Evolutionary conservation across 2,888 invertebrate genomes (phyloP).

Genomic region (Xylocampa areola): DNA sequence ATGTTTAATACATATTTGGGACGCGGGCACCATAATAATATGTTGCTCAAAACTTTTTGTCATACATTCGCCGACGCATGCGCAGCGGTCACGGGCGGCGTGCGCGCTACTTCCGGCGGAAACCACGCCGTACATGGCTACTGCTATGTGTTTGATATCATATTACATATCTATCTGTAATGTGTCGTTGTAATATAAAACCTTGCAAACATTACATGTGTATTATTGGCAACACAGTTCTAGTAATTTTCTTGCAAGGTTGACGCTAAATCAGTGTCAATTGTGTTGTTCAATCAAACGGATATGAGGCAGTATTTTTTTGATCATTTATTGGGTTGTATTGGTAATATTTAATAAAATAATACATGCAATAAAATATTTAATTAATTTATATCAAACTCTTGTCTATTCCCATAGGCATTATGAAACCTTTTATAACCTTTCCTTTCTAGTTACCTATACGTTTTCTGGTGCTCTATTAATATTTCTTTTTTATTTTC

Average conservation of each 20-base stretch:
- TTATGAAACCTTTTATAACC: too few species aligned
- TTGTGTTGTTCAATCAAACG: slow-evolving; percentile 65
- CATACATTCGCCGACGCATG: slow-evolving; percentile 63
- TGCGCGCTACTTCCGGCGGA: slow-evolving; percentile 87
- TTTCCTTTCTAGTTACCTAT: too few species aligned
- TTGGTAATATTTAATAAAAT: slow-evolving; percentile 66
- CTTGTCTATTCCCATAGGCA: too few species aligned
- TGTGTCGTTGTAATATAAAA: slow-evolving; percentile 66
- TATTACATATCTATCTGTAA: slow-evolving; percentile 64
- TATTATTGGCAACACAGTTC: slow-evolving; percentile 65
- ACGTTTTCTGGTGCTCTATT: not conserved
- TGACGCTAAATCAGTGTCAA: slow-evolving; percentile 77
- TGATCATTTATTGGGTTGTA: slow-evolving; percentile 62
- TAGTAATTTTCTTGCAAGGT: slow-evolving; percentile 74
- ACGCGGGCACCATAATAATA: slow-evolving; percentile 39
- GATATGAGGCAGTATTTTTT: slow-evolving; percentile 66
- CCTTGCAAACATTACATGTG: slow-evolving; percentile 52
- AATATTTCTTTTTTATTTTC: slow-evolving; percentile 65
- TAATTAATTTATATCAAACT: too few species aligned
- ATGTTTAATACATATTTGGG: slow-evolving; percentile 38
- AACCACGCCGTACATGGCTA: slow-evolving; percentile 77
- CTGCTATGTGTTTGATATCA: slow-evolving; percentile 64
- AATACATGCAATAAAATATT: too few species aligned
- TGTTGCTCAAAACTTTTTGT: slow-evolving; percentile 56
- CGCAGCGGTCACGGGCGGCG: slow-evolving; percentile 84